Conservation (phyloP, 2,113 vertebrate species). For the Eolophus roseicapilla region DNA sequence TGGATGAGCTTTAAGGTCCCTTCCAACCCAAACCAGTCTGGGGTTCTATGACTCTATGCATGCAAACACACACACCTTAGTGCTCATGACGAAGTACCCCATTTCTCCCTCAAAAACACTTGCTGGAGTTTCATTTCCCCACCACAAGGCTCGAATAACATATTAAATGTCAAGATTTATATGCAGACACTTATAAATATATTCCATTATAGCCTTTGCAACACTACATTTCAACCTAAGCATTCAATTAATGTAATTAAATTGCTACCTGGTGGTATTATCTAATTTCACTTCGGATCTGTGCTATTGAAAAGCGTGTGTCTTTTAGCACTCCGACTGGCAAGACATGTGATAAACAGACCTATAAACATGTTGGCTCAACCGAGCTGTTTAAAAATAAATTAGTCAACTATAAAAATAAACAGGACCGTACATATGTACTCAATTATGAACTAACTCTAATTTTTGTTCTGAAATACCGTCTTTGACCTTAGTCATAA, state of each 20-base stretch:
- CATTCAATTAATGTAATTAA: constrained; percentile 82
- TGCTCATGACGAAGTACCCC: not conserved
- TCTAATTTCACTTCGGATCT: constrained; percentile 76
- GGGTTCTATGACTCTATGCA: not conserved
- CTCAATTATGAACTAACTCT: constrained; percentile 81
- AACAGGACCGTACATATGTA: constrained; percentile 81
- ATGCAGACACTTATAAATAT: constrained; percentile 61
- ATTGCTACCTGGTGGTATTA: constrained; percentile 79
- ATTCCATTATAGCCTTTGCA: constrained; percentile 70
- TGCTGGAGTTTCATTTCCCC: constrained; percentile 11
- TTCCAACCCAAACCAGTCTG: not conserved
- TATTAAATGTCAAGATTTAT: constrained; percentile 65
- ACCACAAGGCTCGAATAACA: constrained; percentile 54
- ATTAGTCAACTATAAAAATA: constrained; percentile 86
- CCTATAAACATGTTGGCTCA: constrained; percentile 79
- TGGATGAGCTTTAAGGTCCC: not conserved
- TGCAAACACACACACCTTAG: not conserved
- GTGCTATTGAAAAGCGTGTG: constrained; percentile 76
- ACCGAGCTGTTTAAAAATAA: constrained; percentile 84
- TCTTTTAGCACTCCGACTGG: constrained; percentile 74
- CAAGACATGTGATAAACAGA: constrained; percentile 75
- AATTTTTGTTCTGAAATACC: constrained; percentile 83
- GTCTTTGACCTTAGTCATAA: constrained; percentile 82
- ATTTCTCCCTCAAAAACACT: constrained; percentile 17
- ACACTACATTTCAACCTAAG: constrained; percentile 74